Percentiles rank a stretch among this genome's conserved stretches.
Evolutionary conservation across 2,797 vertebrate species (phyloP).

Genomic region (Euphonia xanthogaster): DNA sequence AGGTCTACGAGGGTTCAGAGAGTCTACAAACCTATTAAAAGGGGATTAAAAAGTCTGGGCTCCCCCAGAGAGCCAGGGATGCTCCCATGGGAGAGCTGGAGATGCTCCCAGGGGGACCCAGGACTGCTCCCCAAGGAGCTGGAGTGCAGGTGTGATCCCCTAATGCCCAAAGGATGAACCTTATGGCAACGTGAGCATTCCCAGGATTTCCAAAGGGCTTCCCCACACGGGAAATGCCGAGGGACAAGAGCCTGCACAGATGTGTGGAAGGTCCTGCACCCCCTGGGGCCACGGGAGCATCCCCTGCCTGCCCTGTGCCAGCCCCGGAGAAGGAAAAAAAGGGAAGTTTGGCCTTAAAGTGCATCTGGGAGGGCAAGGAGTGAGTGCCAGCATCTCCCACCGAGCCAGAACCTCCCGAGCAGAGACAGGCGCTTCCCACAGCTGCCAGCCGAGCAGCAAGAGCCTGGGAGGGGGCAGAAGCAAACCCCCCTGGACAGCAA

Average conservation of each 20-base stretch:
- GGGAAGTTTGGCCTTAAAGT: constrained; percentile 5
- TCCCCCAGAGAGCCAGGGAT: background rate
- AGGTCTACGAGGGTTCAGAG: constrained; percentile 3
- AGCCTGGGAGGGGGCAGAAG: background rate
- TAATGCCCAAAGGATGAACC: background rate
- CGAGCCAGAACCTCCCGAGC: background rate
- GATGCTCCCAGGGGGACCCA: background rate
- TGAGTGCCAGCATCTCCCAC: background rate
- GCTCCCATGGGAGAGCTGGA: background rate
- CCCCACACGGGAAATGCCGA: background rate
- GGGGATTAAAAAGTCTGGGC: constrained; percentile 14
- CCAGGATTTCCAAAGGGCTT: background rate
- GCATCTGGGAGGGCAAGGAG: background rate
- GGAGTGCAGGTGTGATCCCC: background rate
- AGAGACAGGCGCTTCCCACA: background rate
- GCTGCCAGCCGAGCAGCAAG: background rate
- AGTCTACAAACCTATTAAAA: constrained; percentile 34
- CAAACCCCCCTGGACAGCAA: background rate
- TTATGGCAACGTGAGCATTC: background rate
- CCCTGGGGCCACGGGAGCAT: background rate
- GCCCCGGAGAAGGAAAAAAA: background rate
- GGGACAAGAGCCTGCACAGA: background rate
- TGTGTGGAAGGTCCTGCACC: background rate
- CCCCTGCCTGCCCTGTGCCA: background rate
- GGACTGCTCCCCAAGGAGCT: background rate